phyloP scores from a whole-genome alignment of 1,140 invertebrate genomes.

The Carposina sasakii region DNA sequence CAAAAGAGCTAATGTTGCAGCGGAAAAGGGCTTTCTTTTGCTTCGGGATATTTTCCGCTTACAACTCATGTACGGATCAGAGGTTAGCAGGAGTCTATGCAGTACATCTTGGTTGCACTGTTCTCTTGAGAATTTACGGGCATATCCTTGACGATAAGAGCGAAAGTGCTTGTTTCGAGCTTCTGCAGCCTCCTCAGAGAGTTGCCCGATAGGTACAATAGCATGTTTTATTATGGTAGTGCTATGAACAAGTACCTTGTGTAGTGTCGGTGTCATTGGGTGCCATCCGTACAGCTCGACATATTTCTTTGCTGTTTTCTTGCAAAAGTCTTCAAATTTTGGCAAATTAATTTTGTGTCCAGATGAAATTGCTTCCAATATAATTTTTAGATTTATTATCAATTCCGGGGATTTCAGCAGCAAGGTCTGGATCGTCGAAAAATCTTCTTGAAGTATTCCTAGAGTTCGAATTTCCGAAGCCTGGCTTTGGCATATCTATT shows the following conservation, averaged over 20 bases:
- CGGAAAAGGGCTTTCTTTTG: not conserved
- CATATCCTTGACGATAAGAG: conserved; percentile 19
- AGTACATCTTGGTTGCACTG: conserved; percentile 23
- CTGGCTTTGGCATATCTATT: conserved; percentile 40
- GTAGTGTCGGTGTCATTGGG: conserved; percentile 44
- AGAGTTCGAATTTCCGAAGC: conserved; percentile 46
- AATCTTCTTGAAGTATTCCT: conserved; percentile 53
- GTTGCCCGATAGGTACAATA: conserved; percentile 27
- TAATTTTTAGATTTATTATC: conserved; percentile 24
- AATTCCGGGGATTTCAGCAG: conserved; percentile 36
- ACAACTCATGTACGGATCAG: conserved; percentile 6
- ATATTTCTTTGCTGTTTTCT: conserved; percentile 32
- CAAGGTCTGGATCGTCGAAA: conserved; percentile 33
- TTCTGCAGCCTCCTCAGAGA: conserved; percentile 27
- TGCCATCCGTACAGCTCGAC: conserved; percentile 39
- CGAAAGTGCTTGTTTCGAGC: conserved; percentile 31
- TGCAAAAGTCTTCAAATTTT: conserved; percentile 22
- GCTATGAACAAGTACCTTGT: conserved; percentile 47
- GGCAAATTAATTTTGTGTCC: conserved; percentile 28
- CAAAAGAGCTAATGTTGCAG: not conserved
- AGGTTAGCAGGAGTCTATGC: conserved; percentile 18
- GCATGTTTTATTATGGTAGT: conserved; percentile 26
- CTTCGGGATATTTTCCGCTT: not conserved
- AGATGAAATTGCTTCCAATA: conserved; percentile 24
- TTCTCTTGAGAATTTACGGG: conserved; percentile 25